Base-by-base conservation (phyloP, 2,113 vertebrate species). In the Ptilorrhoa leucosticta region DNA sequence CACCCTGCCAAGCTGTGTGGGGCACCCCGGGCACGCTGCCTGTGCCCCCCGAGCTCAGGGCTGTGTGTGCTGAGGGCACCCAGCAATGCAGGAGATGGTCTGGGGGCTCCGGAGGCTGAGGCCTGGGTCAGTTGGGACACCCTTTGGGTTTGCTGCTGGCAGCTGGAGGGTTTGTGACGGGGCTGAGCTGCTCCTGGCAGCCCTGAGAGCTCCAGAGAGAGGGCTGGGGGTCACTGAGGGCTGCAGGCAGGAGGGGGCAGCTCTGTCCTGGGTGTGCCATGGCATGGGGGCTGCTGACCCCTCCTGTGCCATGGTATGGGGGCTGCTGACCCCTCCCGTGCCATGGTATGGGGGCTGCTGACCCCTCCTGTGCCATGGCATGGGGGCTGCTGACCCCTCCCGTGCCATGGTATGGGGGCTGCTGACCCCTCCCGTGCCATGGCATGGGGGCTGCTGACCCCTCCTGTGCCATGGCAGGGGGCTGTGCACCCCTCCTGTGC, bases 111-210 rank as follows among this genome's bases (percentile, higher is more conserved):
- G 11, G 77, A 37, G 24, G 9, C 73, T 31, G 83, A 48, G 40
- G 35, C 17, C 47, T 1, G 7, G 27, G 66, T 53, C 2, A 4
- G 23, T 1, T 37, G 42, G 70, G 91, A n/a, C 69, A 14, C 16
- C 39, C 33, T 18, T 11, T 2, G 14, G 35, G 12, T 86, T 66
- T 45, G 15, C n/a, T 86, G 12, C 47, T 4, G 76, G n/a, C 15
- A 13, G 3, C 26, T 4, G 0, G 17, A 1, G 18, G 33, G 15
- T 39, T 79, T 28, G 10, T 3, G 31, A 21, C 0, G 0, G 3
- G 3, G 39, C 66, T 53, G 78, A 33, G 21, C 22, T 20, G 51
- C 30, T 82, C 83, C 45, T 9, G 64, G 57, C 60, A 39, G 71
- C 22, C 1, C 72, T 6, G 28, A 57, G 48, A 30, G 31, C 45